Evolutionary conservation across 2,797 vertebrate species (phyloP), one percentile per base, ranked within the genome.

Genomic region (Dermochelys coriacea): DNA sequence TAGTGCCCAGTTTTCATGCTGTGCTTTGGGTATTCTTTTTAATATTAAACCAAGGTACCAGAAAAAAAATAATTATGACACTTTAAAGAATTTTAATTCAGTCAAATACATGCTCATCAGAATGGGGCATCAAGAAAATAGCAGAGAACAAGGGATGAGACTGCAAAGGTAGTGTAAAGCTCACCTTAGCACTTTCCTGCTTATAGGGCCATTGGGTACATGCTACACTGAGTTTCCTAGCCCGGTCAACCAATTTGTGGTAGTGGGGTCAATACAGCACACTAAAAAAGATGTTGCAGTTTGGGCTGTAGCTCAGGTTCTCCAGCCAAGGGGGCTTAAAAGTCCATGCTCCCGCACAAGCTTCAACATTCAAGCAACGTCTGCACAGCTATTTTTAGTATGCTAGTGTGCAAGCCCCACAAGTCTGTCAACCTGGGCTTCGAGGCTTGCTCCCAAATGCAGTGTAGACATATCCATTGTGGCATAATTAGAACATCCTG

Each of bases 401-500:
- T 29, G 25, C 25, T 57, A 29, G 27, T 14, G 12, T 57, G 55
- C 27, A 57, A 57, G 27, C 12, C 55, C 27, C 3, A 57, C 27
- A 12, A 29, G 27, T 57, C 61, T 37, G 34, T 37, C 8, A 4
- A 10, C 61, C 8, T 68, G 34, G 61, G 18, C 34, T 68, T n/a
- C 8, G 8, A 16, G 61, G 34, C 34, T 18, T 7, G 14, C 59
- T 61, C 31, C 14, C 18, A 37, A 18, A 64, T 19, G 8, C 16
- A 64, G 34, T 64, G 31, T 19, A 19, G 61, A 19, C 34, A 64
- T 19, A 19, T 18, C 8, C 18, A n/a, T 1, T n/a, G 34, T 9
- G 23, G n/a, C 7, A 50, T 37, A 55, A 0, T 1, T 85, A 15
- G 61, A 64, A n/a, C 85, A 31, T 5, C 3, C 18, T 59, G 12